Conservation (phyloP, 2,888 invertebrate genomes). For the Heliconius ismenius region DNA sequence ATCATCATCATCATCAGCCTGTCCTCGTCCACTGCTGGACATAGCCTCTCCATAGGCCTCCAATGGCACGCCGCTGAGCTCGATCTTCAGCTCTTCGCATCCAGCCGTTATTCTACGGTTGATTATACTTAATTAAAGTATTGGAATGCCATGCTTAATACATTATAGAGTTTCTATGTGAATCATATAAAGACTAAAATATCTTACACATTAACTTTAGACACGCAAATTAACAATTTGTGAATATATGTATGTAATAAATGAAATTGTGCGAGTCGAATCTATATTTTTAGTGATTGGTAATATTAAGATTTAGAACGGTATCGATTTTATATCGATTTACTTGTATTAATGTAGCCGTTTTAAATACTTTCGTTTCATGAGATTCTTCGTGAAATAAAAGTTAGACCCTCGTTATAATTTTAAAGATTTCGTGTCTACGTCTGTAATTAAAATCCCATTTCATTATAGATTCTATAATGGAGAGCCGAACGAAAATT, state of each 20-base stretch:
- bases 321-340: conserved; percentile 66
- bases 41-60: no score
- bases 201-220: conserved; percentile 50
- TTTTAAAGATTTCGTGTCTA: conserved; percentile 65
- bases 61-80: no score
- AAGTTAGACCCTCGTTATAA: conserved; percentile 66
- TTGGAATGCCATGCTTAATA: conserved; percentile 58
- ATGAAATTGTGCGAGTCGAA: conserved; percentile 71
- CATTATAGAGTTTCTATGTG: conserved; percentile 15
- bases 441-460: conserved; percentile 70
- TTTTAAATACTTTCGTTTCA: conserved; percentile 44
- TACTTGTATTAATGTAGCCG: conserved; percentile 33
- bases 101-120: conserved; percentile 57
- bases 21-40: no score
- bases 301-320: conserved; percentile 67
- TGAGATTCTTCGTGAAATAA: conserved; percentile 60
- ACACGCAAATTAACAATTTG: conserved; percentile 68
- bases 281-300: conserved; percentile 57
- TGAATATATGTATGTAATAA: conserved; percentile 64
- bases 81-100: no score
- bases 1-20: no score
- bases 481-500: conserved; percentile 28
- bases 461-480: conserved; percentile 60
- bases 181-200: conserved; percentile 55
- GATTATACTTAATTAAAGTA: conserved; percentile 71